Base-by-base conservation (phyloP, 2,888 invertebrate species). In the Eupithecia abbreviata region DNA sequence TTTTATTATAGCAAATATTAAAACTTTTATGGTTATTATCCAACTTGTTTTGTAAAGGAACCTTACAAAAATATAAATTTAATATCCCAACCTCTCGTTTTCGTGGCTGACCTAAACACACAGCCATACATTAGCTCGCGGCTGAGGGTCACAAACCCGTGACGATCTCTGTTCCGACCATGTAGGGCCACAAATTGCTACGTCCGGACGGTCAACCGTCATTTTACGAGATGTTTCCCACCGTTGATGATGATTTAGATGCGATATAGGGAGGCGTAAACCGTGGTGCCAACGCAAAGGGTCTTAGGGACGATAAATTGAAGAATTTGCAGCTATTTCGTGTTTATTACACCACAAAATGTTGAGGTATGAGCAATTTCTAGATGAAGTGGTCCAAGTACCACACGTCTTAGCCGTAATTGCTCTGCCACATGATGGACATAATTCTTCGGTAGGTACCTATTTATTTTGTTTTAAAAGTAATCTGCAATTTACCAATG, bases 221-320 rank as follows among this genome's bases (percentile, higher is more conserved):
- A 87, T 90, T 93, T 93, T 93, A 93, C 91, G 92, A 93, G 88
- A 85, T 88, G 88, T 86, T 90, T 91, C 91, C 91, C 91, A 90
- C 84, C 88, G 79, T 90, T 93, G 93, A 95, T 93, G 93, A 93
- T 94, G 94, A 94, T 94, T 93, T 94, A 94, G 92, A 92, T 93
- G 93, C 93, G 92, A 89, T 78, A 72, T 72, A 74, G 91, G 89
- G 91, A 90, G 84, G 89, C 88, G 90, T 90, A 89, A 89, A 89
- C 87, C 88, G 89, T 89, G 89, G 89, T 73, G 73, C 42, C 73
- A 62, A 75, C 13, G 58, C 62, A 69, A 74, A 73, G 71, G 73
- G 77, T 77, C 74, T 62, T 55, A 51, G 41, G 70, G 47, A 72
- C 75, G 69, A 78, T 76, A 75, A 70, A 75, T 75, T 72, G 65